Conservation (phyloP, 2,888 invertebrate species). For the Drosophila gaucha region DNA sequence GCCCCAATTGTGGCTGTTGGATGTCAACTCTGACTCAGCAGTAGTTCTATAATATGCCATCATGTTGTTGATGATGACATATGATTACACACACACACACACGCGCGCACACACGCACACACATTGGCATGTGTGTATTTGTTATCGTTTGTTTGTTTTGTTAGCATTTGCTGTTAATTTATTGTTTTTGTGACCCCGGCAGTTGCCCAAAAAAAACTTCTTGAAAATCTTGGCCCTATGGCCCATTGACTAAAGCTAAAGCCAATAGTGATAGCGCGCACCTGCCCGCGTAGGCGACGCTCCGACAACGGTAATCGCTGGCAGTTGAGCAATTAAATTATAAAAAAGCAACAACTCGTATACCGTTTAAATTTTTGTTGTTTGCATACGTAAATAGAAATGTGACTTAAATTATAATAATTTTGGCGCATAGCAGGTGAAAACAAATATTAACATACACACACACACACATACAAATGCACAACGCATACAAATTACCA, state of each 20-base stretch:
- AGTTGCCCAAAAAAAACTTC: conserved; percentile 38
- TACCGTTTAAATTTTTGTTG: conserved; percentile 41
- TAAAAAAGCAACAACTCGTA: conserved; percentile 12
- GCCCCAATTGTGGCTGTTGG: conserved; percentile 53
- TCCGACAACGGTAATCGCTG: conserved; percentile 61
- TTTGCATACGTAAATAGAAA: conserved; percentile 58
- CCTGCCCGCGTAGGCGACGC: conserved; percentile 28
- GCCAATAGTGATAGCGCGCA: conserved; percentile 41
- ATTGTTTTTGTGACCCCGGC: conserved; percentile 37
- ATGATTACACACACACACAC: conserved; percentile 39
- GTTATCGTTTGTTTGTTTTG: conserved; percentile 62
- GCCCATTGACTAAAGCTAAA: conserved; percentile 48
- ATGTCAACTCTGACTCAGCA: conserved; percentile 72
- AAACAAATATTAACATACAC: conserved; percentile 43
- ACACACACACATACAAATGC: conserved; percentile 13
- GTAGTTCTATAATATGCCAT: conserved; percentile 46
- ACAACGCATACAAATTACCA: conserved; percentile 61
- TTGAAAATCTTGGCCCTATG: conserved; percentile 25
- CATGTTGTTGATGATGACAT: conserved; percentile 58
- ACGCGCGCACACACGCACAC: background rate
- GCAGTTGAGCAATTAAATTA: conserved; percentile 34
- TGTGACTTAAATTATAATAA: conserved; percentile 67
- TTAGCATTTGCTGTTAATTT: conserved; percentile 52
- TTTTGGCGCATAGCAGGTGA: conserved; percentile 49
- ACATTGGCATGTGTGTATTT: conserved; percentile 15